Percentiles rank a stretch among this genome's conserved stretches.
phyloP scores from a whole-genome alignment of 2,797 vertebrate species.

The Cynodonichthys magdalenae region DNA sequence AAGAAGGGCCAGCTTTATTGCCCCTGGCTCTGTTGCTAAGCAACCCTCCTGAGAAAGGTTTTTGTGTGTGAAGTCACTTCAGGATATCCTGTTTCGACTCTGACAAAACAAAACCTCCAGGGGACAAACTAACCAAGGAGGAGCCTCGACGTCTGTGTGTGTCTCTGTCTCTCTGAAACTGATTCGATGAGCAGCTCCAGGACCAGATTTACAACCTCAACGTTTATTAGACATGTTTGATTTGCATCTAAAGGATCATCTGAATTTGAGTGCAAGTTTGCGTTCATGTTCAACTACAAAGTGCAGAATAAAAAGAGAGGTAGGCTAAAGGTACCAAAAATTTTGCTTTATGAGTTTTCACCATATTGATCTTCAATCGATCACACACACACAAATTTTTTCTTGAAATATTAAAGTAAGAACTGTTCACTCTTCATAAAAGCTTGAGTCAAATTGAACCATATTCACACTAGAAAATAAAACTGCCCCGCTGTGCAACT shows the following conservation, averaged over 20 bases:
- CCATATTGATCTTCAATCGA: too few species aligned
- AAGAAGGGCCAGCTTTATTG: constrained; percentile 26
- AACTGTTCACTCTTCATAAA: too few species aligned
- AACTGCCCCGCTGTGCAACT: constrained; percentile 2
- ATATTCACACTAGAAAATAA: too few species aligned
- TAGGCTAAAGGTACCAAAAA: too few species aligned
- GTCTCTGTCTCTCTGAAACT: not conserved
- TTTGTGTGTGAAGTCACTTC: constrained; percentile 71
- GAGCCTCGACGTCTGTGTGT: constrained; percentile 10
- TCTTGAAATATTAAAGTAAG: too few species aligned
- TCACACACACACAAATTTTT: too few species aligned
- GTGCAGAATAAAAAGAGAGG: too few species aligned
- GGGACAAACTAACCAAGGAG: constrained; percentile 18
- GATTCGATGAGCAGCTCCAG: not conserved
- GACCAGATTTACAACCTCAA: not conserved
- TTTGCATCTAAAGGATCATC: too few species aligned
- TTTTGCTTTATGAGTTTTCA: too few species aligned
- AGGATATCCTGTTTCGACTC: constrained; percentile 83
- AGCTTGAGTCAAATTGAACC: too few species aligned
- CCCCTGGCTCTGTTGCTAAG: constrained; percentile 71
- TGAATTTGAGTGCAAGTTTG: too few species aligned
- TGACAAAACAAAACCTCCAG: constrained; percentile 57
- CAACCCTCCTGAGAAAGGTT: constrained; percentile 65
- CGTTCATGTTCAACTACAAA: too few species aligned
- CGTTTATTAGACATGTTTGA: not conserved